These are phyloP conservation scores for Aix galericulata DNA, from an alignment of 2,113 vertebrate species.

Conservation along the genomic window DNA sequence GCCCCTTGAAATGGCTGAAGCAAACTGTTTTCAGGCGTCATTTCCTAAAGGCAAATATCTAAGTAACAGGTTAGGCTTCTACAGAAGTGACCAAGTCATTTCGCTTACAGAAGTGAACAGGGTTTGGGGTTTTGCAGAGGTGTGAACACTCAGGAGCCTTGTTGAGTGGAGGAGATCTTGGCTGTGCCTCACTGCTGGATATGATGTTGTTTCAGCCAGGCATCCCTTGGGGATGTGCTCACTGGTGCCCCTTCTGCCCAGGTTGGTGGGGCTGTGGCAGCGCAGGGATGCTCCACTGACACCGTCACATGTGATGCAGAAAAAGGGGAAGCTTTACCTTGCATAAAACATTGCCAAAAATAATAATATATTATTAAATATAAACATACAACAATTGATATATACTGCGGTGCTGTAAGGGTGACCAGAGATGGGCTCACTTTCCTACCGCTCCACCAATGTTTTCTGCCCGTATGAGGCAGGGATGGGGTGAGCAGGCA, in stretches of 20 bases:
- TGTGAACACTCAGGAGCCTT: not conserved
- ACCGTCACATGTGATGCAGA: accelerated
- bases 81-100: not conserved
- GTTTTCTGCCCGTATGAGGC: not conserved
- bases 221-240: not conserved
- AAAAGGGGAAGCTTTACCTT: not conserved
- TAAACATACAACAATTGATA: too few relatives aligned
- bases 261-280: not conserved
- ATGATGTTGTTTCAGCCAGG: not conserved
- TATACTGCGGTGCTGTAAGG: not conserved
- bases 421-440: not conserved
- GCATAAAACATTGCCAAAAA: not conserved
- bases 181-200: not conserved
- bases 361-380: too few relatives aligned
- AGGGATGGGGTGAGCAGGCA: not conserved
- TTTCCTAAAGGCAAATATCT: not conserved
- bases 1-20: not conserved
- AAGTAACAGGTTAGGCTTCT: not conserved
- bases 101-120: not conserved
- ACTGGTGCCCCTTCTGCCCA: not conserved
- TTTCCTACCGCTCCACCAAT: not conserved
- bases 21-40: not conserved
- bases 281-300: not conserved
- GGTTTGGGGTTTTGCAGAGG: not conserved
- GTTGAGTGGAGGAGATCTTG: not conserved